Conservation (phyloP, 2,113 vertebrate genomes). For the Tilapia sparmanii region DNA sequence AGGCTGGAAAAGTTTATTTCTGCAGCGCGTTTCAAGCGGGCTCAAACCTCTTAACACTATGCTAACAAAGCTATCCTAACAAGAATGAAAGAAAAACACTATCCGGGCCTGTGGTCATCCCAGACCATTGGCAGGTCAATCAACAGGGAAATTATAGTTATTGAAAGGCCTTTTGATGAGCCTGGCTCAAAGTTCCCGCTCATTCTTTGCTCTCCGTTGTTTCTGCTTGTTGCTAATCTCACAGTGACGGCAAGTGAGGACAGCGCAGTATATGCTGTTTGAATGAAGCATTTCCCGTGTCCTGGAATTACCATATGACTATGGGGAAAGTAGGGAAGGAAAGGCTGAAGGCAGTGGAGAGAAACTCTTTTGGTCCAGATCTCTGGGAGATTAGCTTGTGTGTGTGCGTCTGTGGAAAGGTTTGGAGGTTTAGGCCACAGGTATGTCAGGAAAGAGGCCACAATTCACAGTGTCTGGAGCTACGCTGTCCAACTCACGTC, state of each 20-base stretch:
- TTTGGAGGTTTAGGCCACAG: conserved; percentile 71
- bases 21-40: neutral
- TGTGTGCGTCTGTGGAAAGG: conserved; percentile 61
- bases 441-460: conserved; percentile 68
- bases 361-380: conserved; percentile 52
- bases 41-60: conserved; percentile 6
- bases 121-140: conserved; percentile 26
- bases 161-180: conserved; percentile 13
- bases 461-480: conserved; percentile 64
- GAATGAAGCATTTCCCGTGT: conserved; percentile 42
- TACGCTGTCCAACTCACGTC: conserved; percentile 56
- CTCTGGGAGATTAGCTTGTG: conserved; percentile 46
- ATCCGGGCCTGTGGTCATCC: conserved; percentile 10
- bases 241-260: conserved; percentile 22
- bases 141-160: conserved; percentile 15
- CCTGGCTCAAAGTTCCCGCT: neutral
- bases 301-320: conserved; percentile 44
- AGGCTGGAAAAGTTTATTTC: conserved; percentile 26
- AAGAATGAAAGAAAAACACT: conserved; percentile 30
- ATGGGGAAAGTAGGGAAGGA: neutral
- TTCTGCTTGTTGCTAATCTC: conserved; percentile 56
- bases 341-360: conserved; percentile 38
- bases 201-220: conserved; percentile 20
- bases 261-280: conserved; percentile 25
- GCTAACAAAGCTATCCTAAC: conserved; percentile 16